Evolutionary conservation across 1,140 invertebrate genomes (phyloP).

Genomic region (Pinna nobilis): DNA sequence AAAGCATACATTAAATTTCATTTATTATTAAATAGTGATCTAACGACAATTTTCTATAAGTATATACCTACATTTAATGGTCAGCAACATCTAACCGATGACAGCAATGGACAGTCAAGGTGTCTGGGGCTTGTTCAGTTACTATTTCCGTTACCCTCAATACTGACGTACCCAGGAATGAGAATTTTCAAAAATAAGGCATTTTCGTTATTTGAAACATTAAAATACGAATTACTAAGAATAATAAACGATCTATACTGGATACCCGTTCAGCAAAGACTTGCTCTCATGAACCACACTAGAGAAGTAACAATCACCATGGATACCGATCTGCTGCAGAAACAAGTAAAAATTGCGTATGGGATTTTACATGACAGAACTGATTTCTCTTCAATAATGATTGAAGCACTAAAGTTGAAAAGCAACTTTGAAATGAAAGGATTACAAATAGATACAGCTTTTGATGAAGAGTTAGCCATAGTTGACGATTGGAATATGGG

Average conservation of each 20-base stretch:
- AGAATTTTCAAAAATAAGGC: constrained; percentile 5
- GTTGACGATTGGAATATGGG: too few species aligned
- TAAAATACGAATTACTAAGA: constrained; percentile 31
- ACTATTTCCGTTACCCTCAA: constrained; percentile 31
- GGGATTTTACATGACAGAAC: too few species aligned
- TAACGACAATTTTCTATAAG: constrained; percentile 12
- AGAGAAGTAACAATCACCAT: too few species aligned
- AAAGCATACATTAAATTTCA: constrained; percentile 36
- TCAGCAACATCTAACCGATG: too few species aligned
- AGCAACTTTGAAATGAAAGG: too few species aligned
- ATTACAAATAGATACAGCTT: too few species aligned
- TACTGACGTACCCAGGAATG: too few species aligned
- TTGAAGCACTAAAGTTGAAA: too few species aligned
- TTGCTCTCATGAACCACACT: constrained; percentile 20
- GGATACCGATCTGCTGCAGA: too few species aligned
- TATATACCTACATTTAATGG: constrained; percentile 23
- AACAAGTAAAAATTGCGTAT: too few species aligned
- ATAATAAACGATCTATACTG: constrained; percentile 32
- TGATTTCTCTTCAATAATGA: too few species aligned
- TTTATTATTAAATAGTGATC: constrained; percentile 32
- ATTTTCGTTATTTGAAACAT: not conserved
- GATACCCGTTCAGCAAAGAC: constrained; percentile 36
- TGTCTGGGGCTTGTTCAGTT: not conserved
- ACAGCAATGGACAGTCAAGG: not conserved
- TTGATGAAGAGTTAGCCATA: too few species aligned